A percentile compares a stretch with the other conserved stretches of the same genome.
Conservation (phyloP, 2,888 invertebrate species). For the Lamellibrachia satsuma region DNA sequence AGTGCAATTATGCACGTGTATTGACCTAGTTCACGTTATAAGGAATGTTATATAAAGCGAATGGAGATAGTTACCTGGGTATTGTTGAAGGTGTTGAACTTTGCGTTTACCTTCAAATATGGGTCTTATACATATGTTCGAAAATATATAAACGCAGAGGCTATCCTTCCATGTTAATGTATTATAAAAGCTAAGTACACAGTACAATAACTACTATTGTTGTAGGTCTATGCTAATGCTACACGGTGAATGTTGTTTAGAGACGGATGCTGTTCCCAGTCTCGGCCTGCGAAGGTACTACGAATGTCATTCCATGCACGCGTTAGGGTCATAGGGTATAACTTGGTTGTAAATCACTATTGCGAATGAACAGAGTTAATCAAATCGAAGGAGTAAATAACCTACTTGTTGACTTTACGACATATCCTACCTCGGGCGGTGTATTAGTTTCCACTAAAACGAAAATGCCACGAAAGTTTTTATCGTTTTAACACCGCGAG, state of each 20-base stretch:
- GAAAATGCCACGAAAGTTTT: constrained; percentile 13
- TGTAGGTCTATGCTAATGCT: no score
- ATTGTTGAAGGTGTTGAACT: no score
- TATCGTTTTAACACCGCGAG: constrained; percentile 11
- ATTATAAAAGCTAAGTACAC: background rate
- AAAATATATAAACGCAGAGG: background rate
- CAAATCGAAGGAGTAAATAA: constrained; percentile 5
- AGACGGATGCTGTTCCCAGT: background rate
- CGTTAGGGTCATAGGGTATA: background rate
- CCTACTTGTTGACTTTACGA: constrained; percentile 6
- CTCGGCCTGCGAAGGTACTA: background rate
- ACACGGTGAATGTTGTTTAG: background rate
- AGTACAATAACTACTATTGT: background rate
- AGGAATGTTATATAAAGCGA: no score
- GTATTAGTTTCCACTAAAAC: constrained; percentile 17
- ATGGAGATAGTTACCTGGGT: no score
- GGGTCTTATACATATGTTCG: background rate
- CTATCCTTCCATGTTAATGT: background rate
- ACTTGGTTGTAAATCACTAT: background rate
- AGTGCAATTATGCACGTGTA: no score
- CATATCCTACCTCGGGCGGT: constrained; percentile 10
- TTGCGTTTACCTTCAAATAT: background rate
- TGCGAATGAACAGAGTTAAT: constrained; percentile 17
- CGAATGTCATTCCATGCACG: background rate
- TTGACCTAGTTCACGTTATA: no score